Percentiles rank a stretch among this genome's conserved stretches.
Conservation (phyloP, 2,113 vertebrate genomes). For the Aythya baeri region DNA sequence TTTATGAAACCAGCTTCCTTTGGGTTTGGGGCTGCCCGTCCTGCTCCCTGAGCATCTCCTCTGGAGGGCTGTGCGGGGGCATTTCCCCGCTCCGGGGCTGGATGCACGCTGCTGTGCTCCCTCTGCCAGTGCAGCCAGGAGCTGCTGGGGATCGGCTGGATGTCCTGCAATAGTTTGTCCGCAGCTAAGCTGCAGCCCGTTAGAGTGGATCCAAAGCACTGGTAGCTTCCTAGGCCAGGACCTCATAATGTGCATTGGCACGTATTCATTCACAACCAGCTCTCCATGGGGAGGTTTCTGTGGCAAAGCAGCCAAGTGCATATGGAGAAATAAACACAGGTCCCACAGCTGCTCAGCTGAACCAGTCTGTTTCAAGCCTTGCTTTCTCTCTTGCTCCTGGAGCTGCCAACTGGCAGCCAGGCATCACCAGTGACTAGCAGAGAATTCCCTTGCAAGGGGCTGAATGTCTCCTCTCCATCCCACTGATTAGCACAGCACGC, state of each 20-base stretch:
- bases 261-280: not conserved
- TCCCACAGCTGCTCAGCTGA: not conserved
- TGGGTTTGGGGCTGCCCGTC: not conserved
- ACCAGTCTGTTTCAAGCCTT: not conserved
- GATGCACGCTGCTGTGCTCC: not conserved
- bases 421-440: not conserved
- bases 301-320: not conserved
- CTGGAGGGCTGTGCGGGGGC: not conserved
- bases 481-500: not conserved
- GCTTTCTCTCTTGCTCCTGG: not conserved
- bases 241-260: not conserved
- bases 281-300: not conserved
- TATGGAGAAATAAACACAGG: not conserved
- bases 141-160: not conserved
- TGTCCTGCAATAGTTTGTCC: not conserved
- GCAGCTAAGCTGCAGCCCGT: not conserved
- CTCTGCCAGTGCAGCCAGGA: not conserved
- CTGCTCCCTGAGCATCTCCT: not conserved
- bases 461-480: not conserved
- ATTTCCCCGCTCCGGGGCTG: not conserved
- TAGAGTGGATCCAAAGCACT: not conserved
- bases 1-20: not conserved
- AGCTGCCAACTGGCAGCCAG: not conserved
- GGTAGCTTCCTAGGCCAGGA: not conserved
- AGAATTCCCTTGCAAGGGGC: slow-evolving; percentile 3